phyloP scores from a whole-genome alignment of 2,888 invertebrate species.

The Acleris literana region DNA sequence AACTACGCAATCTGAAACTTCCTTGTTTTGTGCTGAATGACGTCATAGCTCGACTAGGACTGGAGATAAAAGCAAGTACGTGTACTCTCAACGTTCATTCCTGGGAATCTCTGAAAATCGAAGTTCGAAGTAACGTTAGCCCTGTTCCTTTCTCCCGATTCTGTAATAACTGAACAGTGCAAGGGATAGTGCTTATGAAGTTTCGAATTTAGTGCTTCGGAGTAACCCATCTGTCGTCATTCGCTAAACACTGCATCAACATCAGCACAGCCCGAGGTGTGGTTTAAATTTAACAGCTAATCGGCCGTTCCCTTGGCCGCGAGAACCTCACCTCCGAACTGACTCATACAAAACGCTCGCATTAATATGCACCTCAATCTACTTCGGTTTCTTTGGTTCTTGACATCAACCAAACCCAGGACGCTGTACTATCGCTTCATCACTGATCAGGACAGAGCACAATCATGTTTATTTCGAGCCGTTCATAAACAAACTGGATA shows the following conservation, averaged over 20 bases:
- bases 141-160: too few species aligned
- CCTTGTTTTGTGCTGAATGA: constrained; percentile 28
- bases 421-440: constrained; percentile 30
- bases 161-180: too few species aligned
- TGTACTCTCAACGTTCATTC: constrained; percentile 10
- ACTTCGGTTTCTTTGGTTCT: constrained; percentile 26
- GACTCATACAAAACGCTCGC: constrained; percentile 29
- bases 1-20: constrained; percentile 27
- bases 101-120: background rate
- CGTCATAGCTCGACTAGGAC: constrained; percentile 25
- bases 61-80: constrained; percentile 19
- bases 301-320: background rate
- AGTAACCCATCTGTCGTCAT: constrained; percentile 3
- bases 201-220: too few species aligned
- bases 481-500: constrained; percentile 15
- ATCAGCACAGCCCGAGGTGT: constrained; percentile 18
- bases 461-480: constrained; percentile 21
- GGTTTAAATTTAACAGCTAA: constrained; percentile 12
- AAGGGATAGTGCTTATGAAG: too few species aligned
- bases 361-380: constrained; percentile 27
- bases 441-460: constrained; percentile 26
- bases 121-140: constrained; percentile 1
- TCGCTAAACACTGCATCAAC: constrained; percentile 22
- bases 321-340: constrained; percentile 15
- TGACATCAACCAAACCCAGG: constrained; percentile 28